Evolutionary conservation across 2,888 invertebrate species (phyloP).

Genomic region (Drosophila barbarae): DNA sequence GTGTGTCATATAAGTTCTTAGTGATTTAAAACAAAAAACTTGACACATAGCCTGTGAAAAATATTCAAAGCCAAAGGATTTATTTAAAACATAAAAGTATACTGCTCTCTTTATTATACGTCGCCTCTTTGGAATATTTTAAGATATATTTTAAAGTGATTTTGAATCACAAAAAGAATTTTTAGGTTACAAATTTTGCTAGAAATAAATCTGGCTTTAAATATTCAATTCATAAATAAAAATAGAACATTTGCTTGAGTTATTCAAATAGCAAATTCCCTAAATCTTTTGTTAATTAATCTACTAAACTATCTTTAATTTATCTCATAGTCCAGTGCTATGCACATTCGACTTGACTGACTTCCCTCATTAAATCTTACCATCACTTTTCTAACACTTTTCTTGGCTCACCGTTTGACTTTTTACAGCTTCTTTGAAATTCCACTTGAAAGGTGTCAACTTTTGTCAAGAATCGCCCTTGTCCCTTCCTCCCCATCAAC

Average conservation of each 20-base stretch:
- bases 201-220: not conserved
- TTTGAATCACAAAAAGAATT: not conserved
- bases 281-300: not conserved
- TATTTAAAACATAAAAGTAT: not conserved
- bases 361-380: not conserved
- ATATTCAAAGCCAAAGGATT: too few relatives aligned
- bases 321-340: not conserved
- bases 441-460: constrained; percentile 29
- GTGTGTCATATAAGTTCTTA: too few relatives aligned
- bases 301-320: not conserved
- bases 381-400: constrained; percentile 7
- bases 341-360: not conserved
- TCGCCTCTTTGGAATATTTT: too few relatives aligned
- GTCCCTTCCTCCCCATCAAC: not conserved
- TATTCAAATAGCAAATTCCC: not conserved
- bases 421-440: constrained; percentile 23
- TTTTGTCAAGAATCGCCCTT: constrained; percentile 20
- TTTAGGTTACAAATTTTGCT: not conserved
- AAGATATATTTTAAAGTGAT: not conserved
- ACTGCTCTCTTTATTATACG: too few relatives aligned
- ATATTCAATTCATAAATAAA: not conserved
- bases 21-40: not conserved
- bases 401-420: not conserved
- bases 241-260: not conserved
- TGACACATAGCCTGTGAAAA: too few relatives aligned